These are phyloP conservation scores for Emmelina monodactyla DNA, from an alignment of 2,888 invertebrate genomes.

Conservation along the genomic window DNA sequence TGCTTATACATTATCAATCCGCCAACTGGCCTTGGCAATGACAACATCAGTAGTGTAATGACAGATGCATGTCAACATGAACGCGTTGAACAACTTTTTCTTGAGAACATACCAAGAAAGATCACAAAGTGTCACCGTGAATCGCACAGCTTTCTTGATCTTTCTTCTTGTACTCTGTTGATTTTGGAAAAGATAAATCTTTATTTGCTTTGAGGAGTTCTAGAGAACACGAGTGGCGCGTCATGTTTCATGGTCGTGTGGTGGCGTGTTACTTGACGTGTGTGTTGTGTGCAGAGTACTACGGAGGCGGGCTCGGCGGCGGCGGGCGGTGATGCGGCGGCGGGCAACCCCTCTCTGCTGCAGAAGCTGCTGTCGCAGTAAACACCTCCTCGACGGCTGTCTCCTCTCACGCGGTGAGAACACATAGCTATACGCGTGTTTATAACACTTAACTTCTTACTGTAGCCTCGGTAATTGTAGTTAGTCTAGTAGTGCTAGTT, in stretches of 20 bases:
- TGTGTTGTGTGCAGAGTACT: conserved; percentile 42
- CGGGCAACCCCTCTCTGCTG: conserved; percentile 78
- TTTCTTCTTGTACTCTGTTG: no score
- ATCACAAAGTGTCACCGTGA: no score
- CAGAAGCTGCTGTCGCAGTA: conserved; percentile 88
- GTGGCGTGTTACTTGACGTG: conserved; percentile 1
- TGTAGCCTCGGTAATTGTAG: conserved; percentile 25
- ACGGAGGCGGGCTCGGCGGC: conserved; percentile 55
- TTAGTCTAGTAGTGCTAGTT: conserved; percentile 54
- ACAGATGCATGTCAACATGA: no score
- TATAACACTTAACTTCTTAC: conserved; percentile 41
- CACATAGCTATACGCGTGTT: conserved; percentile 43
- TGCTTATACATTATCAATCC: conserved; percentile 45
- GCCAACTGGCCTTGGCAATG: no score
- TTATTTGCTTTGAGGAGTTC: no score
- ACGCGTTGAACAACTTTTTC: no score
- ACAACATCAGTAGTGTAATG: no score
- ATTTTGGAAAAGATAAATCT: no score
- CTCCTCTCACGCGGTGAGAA: conserved; percentile 44
- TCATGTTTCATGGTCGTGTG: no score
- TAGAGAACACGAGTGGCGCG: no score
- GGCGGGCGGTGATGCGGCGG: conserved; percentile 23
- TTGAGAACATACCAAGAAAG: no score
- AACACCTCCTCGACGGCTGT: conserved; percentile 61
- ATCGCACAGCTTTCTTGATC: no score